Percentiles rank a stretch among this genome's conserved stretches.
These are phyloP conservation scores for Mimachlamys varia DNA, from an alignment of 2,888 invertebrate species.

Conservation along the genomic window DNA sequence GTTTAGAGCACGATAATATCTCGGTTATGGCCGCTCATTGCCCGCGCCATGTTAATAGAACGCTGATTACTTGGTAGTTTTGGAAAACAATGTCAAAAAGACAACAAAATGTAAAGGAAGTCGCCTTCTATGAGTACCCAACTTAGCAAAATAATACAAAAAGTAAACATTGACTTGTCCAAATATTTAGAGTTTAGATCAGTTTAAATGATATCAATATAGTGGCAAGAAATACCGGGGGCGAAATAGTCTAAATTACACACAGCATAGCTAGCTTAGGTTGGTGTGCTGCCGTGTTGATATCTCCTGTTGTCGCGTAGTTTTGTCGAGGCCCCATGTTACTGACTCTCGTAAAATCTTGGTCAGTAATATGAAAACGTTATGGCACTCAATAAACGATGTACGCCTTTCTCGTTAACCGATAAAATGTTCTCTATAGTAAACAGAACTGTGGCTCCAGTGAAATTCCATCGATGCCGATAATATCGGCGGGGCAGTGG, in stretches of 20 bases:
- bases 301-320: background rate
- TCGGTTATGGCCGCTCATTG: background rate
- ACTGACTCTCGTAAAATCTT: background rate
- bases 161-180: background rate
- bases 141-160: conserved; percentile 10
- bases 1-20: background rate
- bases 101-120: background rate
- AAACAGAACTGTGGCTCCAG: no score
- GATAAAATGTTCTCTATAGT: no score
- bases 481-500: no score
- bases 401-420: no score
- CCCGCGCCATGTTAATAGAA: background rate
- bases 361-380: no score
- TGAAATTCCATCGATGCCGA: no score
- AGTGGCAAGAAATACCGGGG: background rate
- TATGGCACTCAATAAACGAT: no score
- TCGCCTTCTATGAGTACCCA: background rate
- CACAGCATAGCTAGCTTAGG: background rate
- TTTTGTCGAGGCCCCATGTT: background rate
- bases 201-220: background rate
- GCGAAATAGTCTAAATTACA: background rate
- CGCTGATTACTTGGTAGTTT: background rate
- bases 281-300: background rate
- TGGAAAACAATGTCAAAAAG: background rate
- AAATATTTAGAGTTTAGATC: background rate